Percentiles rank a stretch among this genome's conserved stretches.
Conservation (phyloP, 2,888 invertebrate genomes). For the Pediacus dermestoides region DNA sequence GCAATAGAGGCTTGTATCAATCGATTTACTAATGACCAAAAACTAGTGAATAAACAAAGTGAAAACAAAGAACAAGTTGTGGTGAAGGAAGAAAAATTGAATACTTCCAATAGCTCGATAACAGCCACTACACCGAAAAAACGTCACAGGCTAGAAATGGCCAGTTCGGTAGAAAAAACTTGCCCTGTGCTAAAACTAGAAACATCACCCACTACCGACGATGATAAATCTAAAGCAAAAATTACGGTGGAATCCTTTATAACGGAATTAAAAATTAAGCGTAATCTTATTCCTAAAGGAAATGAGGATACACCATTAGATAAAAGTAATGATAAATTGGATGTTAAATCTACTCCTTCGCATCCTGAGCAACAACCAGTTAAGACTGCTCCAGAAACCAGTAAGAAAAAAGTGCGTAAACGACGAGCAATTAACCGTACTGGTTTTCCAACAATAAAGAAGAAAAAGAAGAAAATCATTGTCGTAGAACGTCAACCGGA, state of each 20-base stretch:
- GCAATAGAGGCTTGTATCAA: conserved; percentile 57
- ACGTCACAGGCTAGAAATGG: conserved; percentile 65
- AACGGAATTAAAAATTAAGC: conserved; percentile 45
- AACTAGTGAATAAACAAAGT: conserved; percentile 36
- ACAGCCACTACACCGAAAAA: conserved; percentile 70
- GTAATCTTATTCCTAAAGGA: conserved; percentile 34
- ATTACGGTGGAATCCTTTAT: conserved; percentile 42
- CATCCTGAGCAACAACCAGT: conserved; percentile 31
- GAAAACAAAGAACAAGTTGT: conserved; percentile 39
- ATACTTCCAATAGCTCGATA: conserved; percentile 27
- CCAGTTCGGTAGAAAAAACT: conserved; percentile 44
- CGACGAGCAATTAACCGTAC: conserved; percentile 69
- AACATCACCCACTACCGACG: conserved; percentile 29
- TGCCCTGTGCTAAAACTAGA: conserved; percentile 35
- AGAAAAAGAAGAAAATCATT: conserved; percentile 63
- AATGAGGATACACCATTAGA: too few species aligned
- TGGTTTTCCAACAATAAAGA: conserved; percentile 82
- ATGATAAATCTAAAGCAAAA: conserved; percentile 36
- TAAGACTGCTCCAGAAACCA: conserved; percentile 26
- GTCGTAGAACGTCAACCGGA: conserved; percentile 20
- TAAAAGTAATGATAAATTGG: conserved; percentile 4
- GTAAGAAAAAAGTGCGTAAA: conserved; percentile 55
- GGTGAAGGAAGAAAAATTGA: conserved; percentile 27
- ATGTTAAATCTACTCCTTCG: neutral
- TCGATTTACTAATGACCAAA: conserved; percentile 43